These are phyloP conservation scores for Trissonchulus latispiculum DNA, from an alignment of 2,888 invertebrate species.

Conservation along the genomic window DNA sequence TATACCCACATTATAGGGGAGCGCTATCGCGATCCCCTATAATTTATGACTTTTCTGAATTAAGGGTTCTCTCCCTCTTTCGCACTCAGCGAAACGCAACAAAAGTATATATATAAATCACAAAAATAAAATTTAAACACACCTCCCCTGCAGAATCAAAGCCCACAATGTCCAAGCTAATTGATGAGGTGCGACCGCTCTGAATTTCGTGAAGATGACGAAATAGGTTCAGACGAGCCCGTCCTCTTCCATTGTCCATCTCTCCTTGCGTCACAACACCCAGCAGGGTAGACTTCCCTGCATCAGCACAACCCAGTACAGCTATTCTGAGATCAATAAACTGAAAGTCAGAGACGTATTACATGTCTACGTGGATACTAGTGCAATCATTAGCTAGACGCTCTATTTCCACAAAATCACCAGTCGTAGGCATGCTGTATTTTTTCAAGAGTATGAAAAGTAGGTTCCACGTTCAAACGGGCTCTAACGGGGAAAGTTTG, in stretches of 20 bases:
- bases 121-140: background rate
- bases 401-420: too few relatives aligned
- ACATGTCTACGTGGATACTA: too few relatives aligned
- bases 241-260: slow-evolving; percentile 85
- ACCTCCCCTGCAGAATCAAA: slow-evolving; percentile 58
- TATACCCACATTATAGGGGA: too few relatives aligned
- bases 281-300: slow-evolving; percentile 89
- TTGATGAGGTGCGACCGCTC: slow-evolving; percentile 86
- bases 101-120: background rate
- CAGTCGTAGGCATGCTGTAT: too few relatives aligned
- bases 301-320: slow-evolving; percentile 86
- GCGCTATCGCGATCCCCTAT: too few relatives aligned
- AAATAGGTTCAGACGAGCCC: slow-evolving; percentile 89
- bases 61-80: too few relatives aligned
- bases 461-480: too few relatives aligned
- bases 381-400: too few relatives aligned
- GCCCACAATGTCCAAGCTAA: slow-evolving; percentile 72
- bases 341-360: slow-evolving; percentile 27
- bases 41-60: too few relatives aligned
- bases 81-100: too few relatives aligned
- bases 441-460: too few relatives aligned
- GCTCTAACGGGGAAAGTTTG: too few relatives aligned
- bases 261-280: slow-evolving; percentile 93
- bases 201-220: slow-evolving; percentile 82
- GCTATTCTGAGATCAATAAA: slow-evolving; percentile 74